Conservation (phyloP, 1,140 invertebrate species). For the Drosophila grimshawi region DNA sequence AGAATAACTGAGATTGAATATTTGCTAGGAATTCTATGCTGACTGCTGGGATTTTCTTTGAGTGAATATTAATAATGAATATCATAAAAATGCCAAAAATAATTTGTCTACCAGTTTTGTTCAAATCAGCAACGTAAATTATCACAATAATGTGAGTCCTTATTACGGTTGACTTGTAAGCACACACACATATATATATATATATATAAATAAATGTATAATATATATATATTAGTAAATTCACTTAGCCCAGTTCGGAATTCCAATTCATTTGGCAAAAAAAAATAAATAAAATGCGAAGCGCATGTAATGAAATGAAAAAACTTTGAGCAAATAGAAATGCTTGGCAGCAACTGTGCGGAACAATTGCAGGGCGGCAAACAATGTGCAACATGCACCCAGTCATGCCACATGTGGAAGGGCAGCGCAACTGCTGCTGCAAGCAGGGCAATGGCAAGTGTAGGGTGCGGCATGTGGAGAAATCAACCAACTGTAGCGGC, state of each 20-base stretch:
- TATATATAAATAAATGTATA: no score
- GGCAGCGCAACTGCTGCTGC: not conserved
- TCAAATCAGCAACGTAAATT: constrained; percentile 64
- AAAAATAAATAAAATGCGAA: constrained; percentile 18
- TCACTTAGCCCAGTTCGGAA: constrained; percentile 43
- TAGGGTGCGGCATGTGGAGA: not conserved
- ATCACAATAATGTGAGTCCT: constrained; percentile 17
- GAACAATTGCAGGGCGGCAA: constrained; percentile 74
- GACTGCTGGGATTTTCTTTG: not conserved
- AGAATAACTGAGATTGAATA: no score
- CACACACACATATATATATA: not conserved
- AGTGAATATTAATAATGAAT: constrained; percentile 25
- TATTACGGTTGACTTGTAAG: constrained; percentile 10
- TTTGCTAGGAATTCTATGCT: not conserved
- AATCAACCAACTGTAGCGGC: constrained; percentile 38
- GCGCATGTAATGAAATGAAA: constrained; percentile 20
- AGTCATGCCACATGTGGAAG: constrained; percentile 8
- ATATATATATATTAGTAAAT: constrained; percentile 14
- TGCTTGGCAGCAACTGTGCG: constrained; percentile 59
- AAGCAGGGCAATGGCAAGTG: no score
- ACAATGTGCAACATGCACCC: constrained; percentile 68
- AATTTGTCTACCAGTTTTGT: constrained; percentile 40
- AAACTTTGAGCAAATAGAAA: constrained; percentile 45
- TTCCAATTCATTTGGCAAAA: constrained; percentile 65
- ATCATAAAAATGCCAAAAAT: constrained; percentile 46